A percentile compares a stretch with the other conserved stretches of the same genome.
phyloP scores from a whole-genome alignment of 2,113 vertebrate species.

The Syngnathus typhle region DNA sequence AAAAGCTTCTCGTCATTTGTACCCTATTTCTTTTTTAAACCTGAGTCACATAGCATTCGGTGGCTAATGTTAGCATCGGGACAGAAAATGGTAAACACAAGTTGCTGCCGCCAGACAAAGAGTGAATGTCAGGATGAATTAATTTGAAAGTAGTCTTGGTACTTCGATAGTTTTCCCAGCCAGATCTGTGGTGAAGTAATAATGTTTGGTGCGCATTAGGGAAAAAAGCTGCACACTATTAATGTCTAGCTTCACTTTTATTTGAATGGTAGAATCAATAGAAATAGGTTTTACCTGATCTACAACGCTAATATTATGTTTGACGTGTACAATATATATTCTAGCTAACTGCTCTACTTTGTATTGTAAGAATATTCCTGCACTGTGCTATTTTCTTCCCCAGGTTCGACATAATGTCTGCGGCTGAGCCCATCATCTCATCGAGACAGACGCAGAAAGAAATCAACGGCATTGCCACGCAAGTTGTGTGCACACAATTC shows the following conservation, averaged over 20 bases:
- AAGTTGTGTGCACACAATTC: slow-evolving; percentile 91
- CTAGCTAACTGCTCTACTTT: not conserved
- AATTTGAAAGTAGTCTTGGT: not conserved
- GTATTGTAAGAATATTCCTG: not conserved
- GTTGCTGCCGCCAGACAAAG: not conserved
- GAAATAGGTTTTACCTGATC: not conserved
- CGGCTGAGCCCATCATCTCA: slow-evolving; percentile 62
- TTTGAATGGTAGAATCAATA: not conserved
- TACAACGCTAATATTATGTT: not conserved
- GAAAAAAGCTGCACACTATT: not conserved
- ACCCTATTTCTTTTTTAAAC: not conserved
- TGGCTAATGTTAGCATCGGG: not conserved
- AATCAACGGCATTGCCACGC: slow-evolving; percentile 79
- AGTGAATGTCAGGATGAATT: not conserved
- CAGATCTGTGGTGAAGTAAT: not conserved
- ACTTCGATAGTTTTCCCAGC: not conserved
- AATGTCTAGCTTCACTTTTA: not conserved
- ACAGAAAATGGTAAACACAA: not conserved
- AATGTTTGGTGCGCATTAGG: not conserved
- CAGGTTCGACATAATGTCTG: slow-evolving; percentile 71
- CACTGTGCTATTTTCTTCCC: slow-evolving; percentile 7
- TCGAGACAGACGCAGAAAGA: slow-evolving; percentile 76
- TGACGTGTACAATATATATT: not conserved
- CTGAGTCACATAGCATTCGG: not conserved
- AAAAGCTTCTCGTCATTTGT: not conserved